These are phyloP conservation scores for Mobula birostris DNA, from an alignment of 2,113 vertebrate genomes.

Conservation along the genomic window DNA sequence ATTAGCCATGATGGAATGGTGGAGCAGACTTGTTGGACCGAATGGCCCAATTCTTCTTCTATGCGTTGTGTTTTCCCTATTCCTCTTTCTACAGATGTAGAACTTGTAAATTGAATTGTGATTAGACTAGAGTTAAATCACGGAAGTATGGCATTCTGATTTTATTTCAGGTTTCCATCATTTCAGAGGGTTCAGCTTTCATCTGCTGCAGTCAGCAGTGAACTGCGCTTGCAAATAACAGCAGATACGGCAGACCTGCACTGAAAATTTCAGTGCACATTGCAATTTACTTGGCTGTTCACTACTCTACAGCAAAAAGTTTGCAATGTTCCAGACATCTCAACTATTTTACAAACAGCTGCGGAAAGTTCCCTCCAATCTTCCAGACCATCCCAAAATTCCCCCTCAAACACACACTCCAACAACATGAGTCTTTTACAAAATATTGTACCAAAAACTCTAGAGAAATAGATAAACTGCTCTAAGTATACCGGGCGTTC, in stretches of 20 bases:
- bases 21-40: too few species aligned
- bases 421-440: too few species aligned
- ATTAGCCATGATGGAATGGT: too few species aligned
- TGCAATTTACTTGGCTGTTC: neutral
- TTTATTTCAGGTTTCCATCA: too few species aligned
- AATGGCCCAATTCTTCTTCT: too few species aligned
- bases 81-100: neutral
- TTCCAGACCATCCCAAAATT: neutral
- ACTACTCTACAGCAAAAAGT: neutral
- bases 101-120: too few species aligned
- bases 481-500: neutral
- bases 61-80: neutral
- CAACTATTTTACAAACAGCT: neutral
- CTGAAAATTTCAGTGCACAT: neutral
- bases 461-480: neutral
- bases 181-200: too few species aligned
- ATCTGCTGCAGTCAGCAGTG: neutral
- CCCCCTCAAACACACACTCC: neutral
- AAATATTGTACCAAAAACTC: neutral
- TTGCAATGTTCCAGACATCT: neutral
- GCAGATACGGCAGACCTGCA: neutral
- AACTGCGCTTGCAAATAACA: neutral
- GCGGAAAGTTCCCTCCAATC: neutral
- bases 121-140: too few species aligned
- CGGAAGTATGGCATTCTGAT: neutral